Percentiles rank a stretch among this genome's conserved stretches.
These are phyloP conservation scores for Hippocampus comes DNA, from an alignment of 2,113 vertebrate genomes.

Conservation along the genomic window DNA sequence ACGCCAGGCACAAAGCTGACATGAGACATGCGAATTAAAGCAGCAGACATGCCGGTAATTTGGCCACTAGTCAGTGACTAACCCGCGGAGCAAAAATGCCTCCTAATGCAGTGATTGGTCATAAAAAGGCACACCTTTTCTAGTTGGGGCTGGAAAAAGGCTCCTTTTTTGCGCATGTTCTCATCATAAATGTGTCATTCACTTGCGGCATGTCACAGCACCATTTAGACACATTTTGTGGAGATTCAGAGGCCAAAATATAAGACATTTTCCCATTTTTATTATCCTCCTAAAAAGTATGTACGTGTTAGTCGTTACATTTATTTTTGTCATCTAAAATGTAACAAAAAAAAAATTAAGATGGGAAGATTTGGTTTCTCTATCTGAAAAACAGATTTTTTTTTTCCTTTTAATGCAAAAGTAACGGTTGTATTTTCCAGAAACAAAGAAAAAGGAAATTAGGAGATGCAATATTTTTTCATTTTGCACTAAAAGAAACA, in stretches of 20 bases:
- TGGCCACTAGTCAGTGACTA: constrained; percentile 68
- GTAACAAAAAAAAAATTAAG: no score
- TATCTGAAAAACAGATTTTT: no score
- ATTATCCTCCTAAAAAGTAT: no score
- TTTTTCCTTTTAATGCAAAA: no score
- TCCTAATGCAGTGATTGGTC: constrained; percentile 70
- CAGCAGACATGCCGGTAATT: constrained; percentile 71
- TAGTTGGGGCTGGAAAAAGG: constrained; percentile 53
- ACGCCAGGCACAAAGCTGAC: constrained; percentile 68
- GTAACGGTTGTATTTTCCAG: background rate
- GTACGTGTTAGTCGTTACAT: no score
- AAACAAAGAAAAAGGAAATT: background rate
- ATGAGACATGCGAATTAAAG: constrained; percentile 73
- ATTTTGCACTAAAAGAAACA: background rate
- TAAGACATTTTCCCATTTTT: constrained; percentile 10
- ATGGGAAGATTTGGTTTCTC: no score
- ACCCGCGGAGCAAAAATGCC: constrained; percentile 64
- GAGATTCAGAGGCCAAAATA: constrained; percentile 35
- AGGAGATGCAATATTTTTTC: background rate
- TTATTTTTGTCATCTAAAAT: no score
- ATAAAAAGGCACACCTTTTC: constrained; percentile 66
- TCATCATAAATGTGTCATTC: constrained; percentile 58
- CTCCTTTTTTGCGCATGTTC: constrained; percentile 52
- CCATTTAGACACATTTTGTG: constrained; percentile 34
- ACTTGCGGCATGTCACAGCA: constrained; percentile 37